Conservation (phyloP, 2,113 vertebrate species). For the Ceyx cyanopectus region DNA sequence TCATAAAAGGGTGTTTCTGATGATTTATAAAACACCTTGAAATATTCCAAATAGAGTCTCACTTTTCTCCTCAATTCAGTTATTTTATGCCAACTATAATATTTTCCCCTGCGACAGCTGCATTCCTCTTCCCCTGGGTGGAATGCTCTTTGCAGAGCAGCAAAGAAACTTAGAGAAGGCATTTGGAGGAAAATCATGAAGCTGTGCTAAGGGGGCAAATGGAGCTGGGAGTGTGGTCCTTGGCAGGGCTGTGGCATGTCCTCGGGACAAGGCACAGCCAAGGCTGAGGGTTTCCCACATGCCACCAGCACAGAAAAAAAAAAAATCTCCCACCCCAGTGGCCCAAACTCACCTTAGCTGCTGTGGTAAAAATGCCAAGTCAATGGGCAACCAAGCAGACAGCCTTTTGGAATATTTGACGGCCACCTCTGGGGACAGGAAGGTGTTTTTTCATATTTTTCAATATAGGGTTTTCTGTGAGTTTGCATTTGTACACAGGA, state of each 20-base stretch:
- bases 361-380: neutral
- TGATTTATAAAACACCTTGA: neutral
- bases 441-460: neutral
- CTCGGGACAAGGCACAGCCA: neutral
- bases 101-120: neutral
- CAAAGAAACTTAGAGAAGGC: neutral
- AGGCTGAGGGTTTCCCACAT: neutral
- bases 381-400: neutral
- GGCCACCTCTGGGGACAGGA: neutral
- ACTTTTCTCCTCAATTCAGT: neutral
- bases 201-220: neutral
- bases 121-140: accelerated
- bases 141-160: neutral
- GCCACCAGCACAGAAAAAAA: neutral
- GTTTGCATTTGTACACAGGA: neutral
- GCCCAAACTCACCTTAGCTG: neutral
- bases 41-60: neutral
- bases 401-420: neutral
- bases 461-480: neutral
- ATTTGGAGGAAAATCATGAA: neutral
- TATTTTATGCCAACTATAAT: neutral
- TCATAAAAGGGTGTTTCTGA: neutral
- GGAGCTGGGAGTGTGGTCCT: neutral
- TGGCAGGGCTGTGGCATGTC: neutral
- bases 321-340: neutral